phyloP scores from a whole-genome alignment of 2,113 vertebrate genomes.

The Pterocles gutturalis region DNA sequence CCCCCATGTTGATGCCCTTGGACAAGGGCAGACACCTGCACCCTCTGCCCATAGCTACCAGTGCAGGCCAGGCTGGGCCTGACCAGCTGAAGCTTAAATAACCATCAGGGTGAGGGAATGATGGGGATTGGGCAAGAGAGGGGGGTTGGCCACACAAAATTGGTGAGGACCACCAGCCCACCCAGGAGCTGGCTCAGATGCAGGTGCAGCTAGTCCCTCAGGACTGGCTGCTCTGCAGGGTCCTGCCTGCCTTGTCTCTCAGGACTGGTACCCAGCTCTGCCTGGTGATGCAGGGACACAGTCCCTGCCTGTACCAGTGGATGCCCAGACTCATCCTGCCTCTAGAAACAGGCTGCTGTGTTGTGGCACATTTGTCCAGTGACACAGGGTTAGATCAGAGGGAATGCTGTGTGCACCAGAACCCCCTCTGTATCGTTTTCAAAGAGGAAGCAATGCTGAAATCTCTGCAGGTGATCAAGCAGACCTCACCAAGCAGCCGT shows the following conservation, averaged over 20 bases:
- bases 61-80: neutral
- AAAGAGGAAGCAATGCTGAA: neutral
- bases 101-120: neutral
- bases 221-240: neutral
- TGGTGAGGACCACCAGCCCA: neutral
- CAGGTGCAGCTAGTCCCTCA: neutral
- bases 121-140: neutral
- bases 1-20: neutral
- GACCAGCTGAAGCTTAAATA: neutral
- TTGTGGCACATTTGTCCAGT: neutral
- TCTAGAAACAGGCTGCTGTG: neutral
- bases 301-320: neutral
- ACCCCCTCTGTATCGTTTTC: neutral
- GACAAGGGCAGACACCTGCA: neutral
- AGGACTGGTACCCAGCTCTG: neutral
- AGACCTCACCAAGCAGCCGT: neutral
- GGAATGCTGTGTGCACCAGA: neutral
- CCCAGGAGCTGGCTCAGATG: neutral
- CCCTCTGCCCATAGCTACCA: neutral
- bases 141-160: neutral
- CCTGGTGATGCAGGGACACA: neutral
- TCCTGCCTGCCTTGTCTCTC: neutral
- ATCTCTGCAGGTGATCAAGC: neutral
- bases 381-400: neutral
- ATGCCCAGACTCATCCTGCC: neutral